phyloP scores from a whole-genome alignment of 2,888 invertebrate species.

The Minunthozetes semirufus region DNA sequence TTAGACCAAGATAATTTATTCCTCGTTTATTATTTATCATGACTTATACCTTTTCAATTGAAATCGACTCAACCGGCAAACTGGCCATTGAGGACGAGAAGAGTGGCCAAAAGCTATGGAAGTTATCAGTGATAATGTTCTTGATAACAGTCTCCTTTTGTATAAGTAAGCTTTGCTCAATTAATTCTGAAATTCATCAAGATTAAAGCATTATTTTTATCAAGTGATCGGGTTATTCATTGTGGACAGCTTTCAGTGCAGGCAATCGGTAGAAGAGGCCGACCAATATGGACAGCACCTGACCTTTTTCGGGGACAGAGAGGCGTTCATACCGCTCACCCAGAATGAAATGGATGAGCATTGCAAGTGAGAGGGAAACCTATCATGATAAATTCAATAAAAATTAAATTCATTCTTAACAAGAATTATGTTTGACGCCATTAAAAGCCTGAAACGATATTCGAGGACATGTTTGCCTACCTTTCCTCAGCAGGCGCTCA shows the following conservation, averaged over 20 bases:
- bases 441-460: neutral
- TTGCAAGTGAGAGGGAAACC: too few species aligned
- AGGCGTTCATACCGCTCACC: neutral
- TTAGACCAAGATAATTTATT: too few species aligned
- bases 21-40: too few species aligned
- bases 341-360: neutral
- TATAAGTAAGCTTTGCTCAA: neutral
- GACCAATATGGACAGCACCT: neutral
- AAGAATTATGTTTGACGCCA: neutral
- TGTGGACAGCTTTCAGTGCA: neutral
- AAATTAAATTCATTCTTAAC: too few species aligned
- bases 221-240: neutral
- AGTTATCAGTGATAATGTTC: neutral
- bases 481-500: constrained; percentile 16
- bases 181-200: neutral
- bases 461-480: neutral
- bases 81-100: neutral
- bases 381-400: too few species aligned
- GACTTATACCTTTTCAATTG: neutral
- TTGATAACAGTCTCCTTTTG: neutral
- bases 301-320: neutral
- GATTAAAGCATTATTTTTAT: neutral
- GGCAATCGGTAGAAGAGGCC: neutral
- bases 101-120: neutral
- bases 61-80: neutral